Evolutionary conservation across 2,888 invertebrate genomes (phyloP), one percentile per base, ranked within the genome.

Genomic region (Meganola albula): DNA sequence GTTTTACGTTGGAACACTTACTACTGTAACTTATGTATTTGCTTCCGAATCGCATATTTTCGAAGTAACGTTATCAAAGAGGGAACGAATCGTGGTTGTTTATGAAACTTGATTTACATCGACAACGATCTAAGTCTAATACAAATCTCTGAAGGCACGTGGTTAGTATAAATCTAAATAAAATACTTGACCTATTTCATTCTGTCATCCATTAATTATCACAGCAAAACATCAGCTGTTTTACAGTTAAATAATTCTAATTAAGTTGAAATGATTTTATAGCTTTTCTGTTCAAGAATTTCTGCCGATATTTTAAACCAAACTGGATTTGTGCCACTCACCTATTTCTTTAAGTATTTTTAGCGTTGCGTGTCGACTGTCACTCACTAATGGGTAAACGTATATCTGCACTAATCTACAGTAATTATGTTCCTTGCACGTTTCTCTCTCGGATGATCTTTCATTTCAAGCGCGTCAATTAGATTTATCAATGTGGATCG

Each of bases 271-370:
- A n/a, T n/a, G n/a, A n/a, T n/a, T n/a, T n/a, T n/a, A n/a, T n/a
- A n/a, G n/a, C n/a, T n/a, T n/a, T n/a, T n/a, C n/a, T n/a, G n/a
- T n/a, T n/a, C n/a, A n/a, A n/a, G n/a, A n/a, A n/a, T n/a, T n/a
- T n/a, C n/a, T n/a, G n/a, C n/a, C n/a, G n/a, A n/a, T n/a, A n/a
- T n/a, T n/a, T n/a, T n/a, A n/a, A n/a, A n/a, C n/a, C n/a, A n/a
- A n/a, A n/a, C n/a, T n/a, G n/a, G n/a, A n/a, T n/a, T n/a, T 56
- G 61, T 61, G 58, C 60, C 54, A 63, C 48, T 65, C 58, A 65
- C 64, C 64, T 60, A 65, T 62, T 58, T 65, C 47, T 49, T 37
- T 10, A 31, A 36, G 38, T 61, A 64, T 59, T 58, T 64, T 62
- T 57, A 62, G 52, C 48, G 35, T 65, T 38, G 63, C 63, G 63